phyloP scores from a whole-genome alignment of 2,113 vertebrate genomes.

The Cyphomyrus plagiostoma region DNA sequence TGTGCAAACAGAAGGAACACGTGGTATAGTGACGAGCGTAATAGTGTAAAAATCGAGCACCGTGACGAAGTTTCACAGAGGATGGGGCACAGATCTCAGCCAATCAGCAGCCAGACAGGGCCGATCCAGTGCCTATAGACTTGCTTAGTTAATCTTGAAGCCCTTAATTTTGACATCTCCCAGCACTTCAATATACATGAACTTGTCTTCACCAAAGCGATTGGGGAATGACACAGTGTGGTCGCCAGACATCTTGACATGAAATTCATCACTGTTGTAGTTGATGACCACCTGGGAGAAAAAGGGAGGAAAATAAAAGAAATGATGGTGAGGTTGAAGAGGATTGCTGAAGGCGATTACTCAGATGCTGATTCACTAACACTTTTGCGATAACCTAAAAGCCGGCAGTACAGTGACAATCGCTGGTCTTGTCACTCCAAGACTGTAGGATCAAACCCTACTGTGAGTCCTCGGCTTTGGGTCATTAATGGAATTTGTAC shows the following conservation, averaged over 20 bases:
- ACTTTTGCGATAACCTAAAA: background rate
- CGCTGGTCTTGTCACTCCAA: background rate
- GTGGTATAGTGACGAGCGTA: background rate
- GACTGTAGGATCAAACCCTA: background rate
- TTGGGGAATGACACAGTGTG: conserved; percentile 58
- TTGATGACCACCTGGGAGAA: conserved; percentile 51
- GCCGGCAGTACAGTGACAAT: background rate
- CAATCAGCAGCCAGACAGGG: background rate
- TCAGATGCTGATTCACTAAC: background rate
- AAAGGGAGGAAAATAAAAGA: background rate
- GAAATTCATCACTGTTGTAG: conserved; percentile 55
- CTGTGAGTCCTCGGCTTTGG: background rate
- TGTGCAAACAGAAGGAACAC: background rate
- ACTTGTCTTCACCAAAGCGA: conserved; percentile 56
- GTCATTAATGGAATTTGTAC: background rate
- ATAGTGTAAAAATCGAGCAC: too few relatives aligned
- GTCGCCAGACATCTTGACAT: conserved; percentile 57
- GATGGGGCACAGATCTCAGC: background rate
- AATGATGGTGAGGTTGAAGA: background rate
- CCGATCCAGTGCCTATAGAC: background rate
- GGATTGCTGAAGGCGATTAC: background rate
- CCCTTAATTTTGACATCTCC: conserved; percentile 50
- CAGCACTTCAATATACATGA: conserved; percentile 45
- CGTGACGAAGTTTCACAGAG: background rate
- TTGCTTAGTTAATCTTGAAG: conserved; percentile 55